Conservation (phyloP, 2,888 invertebrate species). For the Cordylochernes scorpioides region DNA sequence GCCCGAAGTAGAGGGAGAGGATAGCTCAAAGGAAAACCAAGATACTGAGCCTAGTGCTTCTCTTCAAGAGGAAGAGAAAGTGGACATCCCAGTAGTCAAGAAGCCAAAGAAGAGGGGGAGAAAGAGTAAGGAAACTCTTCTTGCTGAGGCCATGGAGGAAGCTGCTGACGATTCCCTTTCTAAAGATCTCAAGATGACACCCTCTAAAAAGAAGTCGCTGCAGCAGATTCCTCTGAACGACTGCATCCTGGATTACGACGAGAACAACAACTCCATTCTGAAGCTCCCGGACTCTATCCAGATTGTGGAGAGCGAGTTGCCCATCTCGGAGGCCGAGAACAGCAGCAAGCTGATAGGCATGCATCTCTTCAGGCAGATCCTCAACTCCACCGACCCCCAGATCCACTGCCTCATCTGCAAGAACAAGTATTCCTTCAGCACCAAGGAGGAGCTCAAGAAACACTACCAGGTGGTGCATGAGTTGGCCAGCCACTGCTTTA, state of each 20-base stretch:
- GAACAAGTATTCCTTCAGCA: conserved; percentile 13
- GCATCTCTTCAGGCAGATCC: conserved; percentile 13
- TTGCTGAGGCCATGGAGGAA: conserved; percentile 9
- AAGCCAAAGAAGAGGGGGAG: conserved; percentile 8
- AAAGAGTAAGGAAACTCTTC: conserved; percentile 10
- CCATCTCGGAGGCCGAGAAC: conserved; percentile 11
- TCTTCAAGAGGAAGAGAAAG: too few relatives aligned
- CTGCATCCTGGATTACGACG: conserved; percentile 8
- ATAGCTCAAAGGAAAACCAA: too few relatives aligned
- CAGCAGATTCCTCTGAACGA: conserved; percentile 10
- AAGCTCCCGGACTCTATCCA: conserved; percentile 11
- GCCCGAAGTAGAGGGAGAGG: too few relatives aligned
- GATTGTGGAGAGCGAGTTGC: conserved; percentile 11
- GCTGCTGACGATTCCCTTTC: conserved; percentile 7
- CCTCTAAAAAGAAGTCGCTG: too few relatives aligned
- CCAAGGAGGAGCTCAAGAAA: conserved; percentile 13
- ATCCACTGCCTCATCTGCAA: conserved; percentile 13
- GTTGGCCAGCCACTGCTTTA: conserved; percentile 12
- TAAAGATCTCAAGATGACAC: conserved; percentile 7
- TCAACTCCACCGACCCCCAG: conserved; percentile 12
- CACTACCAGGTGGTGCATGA: conserved; percentile 15
- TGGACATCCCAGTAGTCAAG: too few relatives aligned
- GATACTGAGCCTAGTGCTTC: too few relatives aligned
- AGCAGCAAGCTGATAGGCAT: conserved; percentile 8
- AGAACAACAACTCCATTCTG: conserved; percentile 9